Base-by-base conservation (phyloP, 2,113 vertebrate species). In the Spilogale gracilis region DNA sequence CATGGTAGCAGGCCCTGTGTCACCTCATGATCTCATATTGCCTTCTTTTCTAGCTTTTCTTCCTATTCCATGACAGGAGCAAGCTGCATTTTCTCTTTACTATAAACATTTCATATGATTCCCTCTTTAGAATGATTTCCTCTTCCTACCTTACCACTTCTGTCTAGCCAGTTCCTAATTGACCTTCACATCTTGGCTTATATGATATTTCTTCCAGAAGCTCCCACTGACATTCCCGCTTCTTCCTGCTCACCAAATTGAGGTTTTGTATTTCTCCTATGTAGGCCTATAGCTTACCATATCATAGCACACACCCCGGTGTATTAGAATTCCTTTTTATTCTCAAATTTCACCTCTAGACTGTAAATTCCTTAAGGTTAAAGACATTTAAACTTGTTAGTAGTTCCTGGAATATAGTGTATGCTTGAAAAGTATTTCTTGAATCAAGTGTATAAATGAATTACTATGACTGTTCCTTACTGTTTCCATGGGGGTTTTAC, bases 361-460 rank as follows among this genome's bases (percentile, higher is more conserved):
- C 18, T 88, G 0, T 52, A 79, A 63, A 21, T 85, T 87, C 18
- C 61, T 54, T 89, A 79, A 87, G 38, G 13, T 82, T 79, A 80
- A 79, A 88, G 14, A 32, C 52, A 58, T 76, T 91, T 76, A 60
- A 84, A 78, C 11, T 58, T 91, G 2, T 20, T 71, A 20, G 32
- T 54, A 79, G 43, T 67, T 92, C 23, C 58, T 94, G 25, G 18
- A 94, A 93, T 50, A 32, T 9, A 76, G 80, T 69, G 2, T 14
- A 58, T 58, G 13, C 38, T 80, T 60, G 21, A 61, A 71, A 94
- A 85, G 25, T 58, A 67, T 82, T 90, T 96, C 63, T 94, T 69
- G 56, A 80, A 60, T 63, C 38, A 45, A 82, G 16, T 30, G 6
- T 79, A 9, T 71, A 20, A 17, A 18, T 78, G 60, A 58, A 87